phyloP scores from a whole-genome alignment of 2,797 vertebrate genomes.

The Leucoraja ocellata region DNA sequence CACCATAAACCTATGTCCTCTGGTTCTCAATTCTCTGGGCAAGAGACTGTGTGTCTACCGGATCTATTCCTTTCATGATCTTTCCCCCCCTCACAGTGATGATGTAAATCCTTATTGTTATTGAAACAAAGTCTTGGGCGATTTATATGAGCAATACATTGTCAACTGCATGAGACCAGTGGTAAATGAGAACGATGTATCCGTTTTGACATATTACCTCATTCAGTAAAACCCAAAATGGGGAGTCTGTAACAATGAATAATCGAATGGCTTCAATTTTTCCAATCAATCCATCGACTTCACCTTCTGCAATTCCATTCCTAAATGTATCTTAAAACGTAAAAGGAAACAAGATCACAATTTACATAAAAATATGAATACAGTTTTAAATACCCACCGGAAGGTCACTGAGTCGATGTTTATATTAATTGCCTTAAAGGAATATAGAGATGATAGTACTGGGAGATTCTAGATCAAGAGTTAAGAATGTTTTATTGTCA shows the following conservation, averaged over 20 bases:
- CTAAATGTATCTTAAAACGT: constrained; percentile 50
- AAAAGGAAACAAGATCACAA: constrained; percentile 34
- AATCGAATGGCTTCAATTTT: constrained; percentile 55
- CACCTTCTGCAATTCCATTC: constrained; percentile 54
- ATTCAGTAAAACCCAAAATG: constrained; percentile 54
- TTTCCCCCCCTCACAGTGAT: too few species aligned
- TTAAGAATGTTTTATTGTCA: too few species aligned
- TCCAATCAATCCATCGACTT: constrained; percentile 45
- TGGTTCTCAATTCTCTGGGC: too few species aligned
- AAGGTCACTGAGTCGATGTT: not conserved
- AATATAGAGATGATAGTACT: not conserved
- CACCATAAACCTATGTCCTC: too few species aligned
- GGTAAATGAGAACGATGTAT: not conserved
- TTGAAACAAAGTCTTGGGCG: not conserved
- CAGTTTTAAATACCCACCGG: not conserved
- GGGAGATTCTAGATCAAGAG: not conserved
- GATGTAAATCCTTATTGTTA: not conserved
- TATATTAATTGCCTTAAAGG: not conserved
- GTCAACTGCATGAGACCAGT: not conserved
- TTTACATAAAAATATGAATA: constrained; percentile 29
- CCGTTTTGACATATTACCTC: constrained; percentile 50
- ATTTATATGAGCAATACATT: not conserved
- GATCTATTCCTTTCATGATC: too few species aligned
- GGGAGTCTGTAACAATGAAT: constrained; percentile 49
- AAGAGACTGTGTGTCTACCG: too few species aligned